Evolutionary conservation across 2,888 invertebrate genomes (phyloP).

Genomic region (Hyalella azteca): DNA sequence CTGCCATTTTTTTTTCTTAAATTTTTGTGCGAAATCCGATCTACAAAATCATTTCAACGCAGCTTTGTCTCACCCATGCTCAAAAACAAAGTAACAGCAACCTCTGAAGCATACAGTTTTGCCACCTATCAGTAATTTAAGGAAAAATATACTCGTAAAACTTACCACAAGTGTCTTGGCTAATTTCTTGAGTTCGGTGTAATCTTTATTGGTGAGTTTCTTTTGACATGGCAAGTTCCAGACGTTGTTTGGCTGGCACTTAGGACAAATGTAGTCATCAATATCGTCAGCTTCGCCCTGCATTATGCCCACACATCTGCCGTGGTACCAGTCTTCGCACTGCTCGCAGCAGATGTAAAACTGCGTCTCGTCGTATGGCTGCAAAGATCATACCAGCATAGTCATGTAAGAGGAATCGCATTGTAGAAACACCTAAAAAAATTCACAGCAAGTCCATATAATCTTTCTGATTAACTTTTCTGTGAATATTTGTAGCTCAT

Average conservation of each 20-base stretch:
- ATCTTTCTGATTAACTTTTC: too few species aligned
- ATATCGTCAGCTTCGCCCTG: slow-evolving; percentile 93
- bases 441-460: too few species aligned
- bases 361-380: slow-evolving; percentile 63
- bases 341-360: slow-evolving; percentile 99
- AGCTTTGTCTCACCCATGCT: too few species aligned
- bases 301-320: slow-evolving; percentile 92
- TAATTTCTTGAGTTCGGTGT: slow-evolving; percentile 81
- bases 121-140: too few species aligned
- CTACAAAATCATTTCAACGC: too few species aligned
- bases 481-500: too few species aligned
- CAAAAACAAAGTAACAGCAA: too few species aligned
- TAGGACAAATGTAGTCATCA: slow-evolving; percentile 95
- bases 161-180: slow-evolving; percentile 85
- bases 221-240: slow-evolving; percentile 91
- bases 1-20: too few species aligned
- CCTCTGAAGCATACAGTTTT: too few species aligned
- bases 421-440: neutral
- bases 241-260: slow-evolving; percentile 87
- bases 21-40: too few species aligned
- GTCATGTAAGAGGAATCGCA: neutral
- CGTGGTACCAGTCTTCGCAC: slow-evolving; percentile 99
- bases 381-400: slow-evolving; percentile 2
- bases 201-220: slow-evolving; percentile 78
- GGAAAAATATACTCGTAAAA: too few species aligned